Percentiles rank a stretch among this genome's conserved stretches.
Evolutionary conservation across 2,888 invertebrate species (phyloP).

Genomic region (Hoplodrina ambigua): DNA sequence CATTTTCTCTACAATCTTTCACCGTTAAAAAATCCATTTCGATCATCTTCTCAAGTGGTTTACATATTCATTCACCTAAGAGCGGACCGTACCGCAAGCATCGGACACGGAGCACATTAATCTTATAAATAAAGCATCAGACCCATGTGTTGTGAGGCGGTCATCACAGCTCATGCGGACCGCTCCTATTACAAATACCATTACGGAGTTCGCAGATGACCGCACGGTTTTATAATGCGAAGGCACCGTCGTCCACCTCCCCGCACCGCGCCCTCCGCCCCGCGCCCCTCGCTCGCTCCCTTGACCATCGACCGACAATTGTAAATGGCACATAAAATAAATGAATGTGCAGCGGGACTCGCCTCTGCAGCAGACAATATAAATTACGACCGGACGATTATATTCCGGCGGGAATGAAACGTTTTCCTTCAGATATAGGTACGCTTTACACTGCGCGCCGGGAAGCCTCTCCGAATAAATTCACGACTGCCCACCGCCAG

Average conservation of each 20-base stretch:
- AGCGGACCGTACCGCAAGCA: slow-evolving; percentile 46
- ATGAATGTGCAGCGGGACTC: slow-evolving; percentile 91
- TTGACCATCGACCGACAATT: slow-evolving; percentile 91
- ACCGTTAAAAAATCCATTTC: slow-evolving; percentile 30
- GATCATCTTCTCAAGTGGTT: slow-evolving; percentile 42
- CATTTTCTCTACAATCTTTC: slow-evolving; percentile 2
- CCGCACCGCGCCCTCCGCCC: slow-evolving; percentile 72
- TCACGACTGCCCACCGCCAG: slow-evolving; percentile 72
- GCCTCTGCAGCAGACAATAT: slow-evolving; percentile 91
- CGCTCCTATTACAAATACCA: slow-evolving; percentile 88
- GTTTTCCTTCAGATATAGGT: slow-evolving; percentile 86
- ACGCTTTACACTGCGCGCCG: slow-evolving; percentile 80
- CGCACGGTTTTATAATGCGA: slow-evolving; percentile 91
- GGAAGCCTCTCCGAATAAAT: slow-evolving; percentile 73
- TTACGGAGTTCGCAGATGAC: slow-evolving; percentile 90
- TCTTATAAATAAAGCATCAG: slow-evolving; percentile 85
- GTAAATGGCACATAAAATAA: slow-evolving; percentile 92
- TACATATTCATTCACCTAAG: slow-evolving; percentile 50
- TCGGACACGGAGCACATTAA: slow-evolving; percentile 74
- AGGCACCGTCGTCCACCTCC: slow-evolving; percentile 82
- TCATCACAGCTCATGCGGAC: slow-evolving; percentile 85
- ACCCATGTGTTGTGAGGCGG: slow-evolving; percentile 80
- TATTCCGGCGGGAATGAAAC: slow-evolving; percentile 90
- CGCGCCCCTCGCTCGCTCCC: slow-evolving; percentile 82
- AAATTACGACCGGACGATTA: slow-evolving; percentile 91